Conservation (phyloP, 1,140 invertebrate species). For the Leptopilina clavipes region DNA sequence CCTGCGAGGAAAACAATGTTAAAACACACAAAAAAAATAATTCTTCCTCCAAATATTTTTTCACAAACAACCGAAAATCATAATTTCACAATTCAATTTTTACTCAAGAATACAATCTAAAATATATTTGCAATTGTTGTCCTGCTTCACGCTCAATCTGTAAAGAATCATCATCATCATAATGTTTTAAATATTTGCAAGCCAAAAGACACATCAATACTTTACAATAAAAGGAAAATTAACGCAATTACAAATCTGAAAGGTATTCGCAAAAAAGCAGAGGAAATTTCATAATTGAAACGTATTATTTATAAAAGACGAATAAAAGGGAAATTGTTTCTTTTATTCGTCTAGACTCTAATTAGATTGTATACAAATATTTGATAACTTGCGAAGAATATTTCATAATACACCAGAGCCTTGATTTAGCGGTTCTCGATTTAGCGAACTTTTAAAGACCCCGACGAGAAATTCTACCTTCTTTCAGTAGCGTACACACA, state of each 20-base stretch:
- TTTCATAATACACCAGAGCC: too few species aligned
- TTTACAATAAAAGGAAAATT: conserved; percentile 6
- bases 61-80: neutral
- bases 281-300: neutral
- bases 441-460: too few species aligned
- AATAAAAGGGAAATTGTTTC: neutral
- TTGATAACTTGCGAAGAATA: conserved; percentile 15
- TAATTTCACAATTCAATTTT: neutral
- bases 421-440: too few species aligned
- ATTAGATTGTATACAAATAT: too few species aligned
- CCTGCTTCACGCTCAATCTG: neutral
- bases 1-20: conserved; percentile 74
- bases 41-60: neutral
- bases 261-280: neutral
- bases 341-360: neutral
- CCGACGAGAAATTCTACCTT: too few species aligned
- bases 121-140: neutral
- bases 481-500: too few species aligned
- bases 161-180: neutral
- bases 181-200: neutral
- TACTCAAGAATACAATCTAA: neutral
- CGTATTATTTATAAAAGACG: too few species aligned
- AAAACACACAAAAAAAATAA: neutral
- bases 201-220: neutral
- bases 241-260: neutral